Evolutionary conservation across 2,113 vertebrate genomes (phyloP).

Genomic region (Scomber japonicus): DNA sequence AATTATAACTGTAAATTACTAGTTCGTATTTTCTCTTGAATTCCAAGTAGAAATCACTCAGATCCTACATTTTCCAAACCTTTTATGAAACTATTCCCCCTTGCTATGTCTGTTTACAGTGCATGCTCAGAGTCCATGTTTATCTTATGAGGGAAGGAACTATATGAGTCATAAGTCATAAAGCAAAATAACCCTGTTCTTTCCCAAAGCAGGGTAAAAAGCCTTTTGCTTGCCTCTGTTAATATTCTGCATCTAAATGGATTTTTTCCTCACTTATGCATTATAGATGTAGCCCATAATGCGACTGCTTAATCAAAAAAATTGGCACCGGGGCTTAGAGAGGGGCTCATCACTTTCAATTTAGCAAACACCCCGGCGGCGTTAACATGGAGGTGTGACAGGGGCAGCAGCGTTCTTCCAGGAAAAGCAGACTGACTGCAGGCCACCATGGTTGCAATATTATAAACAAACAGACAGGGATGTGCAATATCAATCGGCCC

Average conservation of each 20-base stretch:
- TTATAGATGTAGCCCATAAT: slow-evolving; percentile 39
- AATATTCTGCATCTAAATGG: slow-evolving; percentile 29
- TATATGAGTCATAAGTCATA: slow-evolving; percentile 1
- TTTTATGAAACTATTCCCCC: slow-evolving; percentile 7
- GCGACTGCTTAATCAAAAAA: slow-evolving; percentile 28
- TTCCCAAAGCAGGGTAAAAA: background rate
- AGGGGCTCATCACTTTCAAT: slow-evolving; percentile 30
- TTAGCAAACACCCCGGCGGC: background rate
- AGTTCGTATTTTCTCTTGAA: background rate
- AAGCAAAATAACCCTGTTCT: slow-evolving; percentile 10
- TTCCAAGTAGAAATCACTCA: background rate
- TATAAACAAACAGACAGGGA: slow-evolving; percentile 33
- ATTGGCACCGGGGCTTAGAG: slow-evolving; percentile 2
- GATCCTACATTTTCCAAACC: background rate
- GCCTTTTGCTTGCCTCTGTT: slow-evolving; percentile 3
- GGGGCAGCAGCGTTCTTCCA: slow-evolving; percentile 30
- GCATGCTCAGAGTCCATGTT: slow-evolving; percentile 25
- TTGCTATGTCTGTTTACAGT: slow-evolving; percentile 16
- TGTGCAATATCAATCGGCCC: slow-evolving; percentile 12
- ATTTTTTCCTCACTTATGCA: slow-evolving; percentile 37
- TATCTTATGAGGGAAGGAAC: slow-evolving; percentile 10
- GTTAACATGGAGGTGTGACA: slow-evolving; percentile 2
- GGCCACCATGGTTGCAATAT: background rate
- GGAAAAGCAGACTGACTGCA: slow-evolving; percentile 12
- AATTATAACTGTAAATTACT: background rate